Percentiles rank a stretch among this genome's conserved stretches.
Conservation (phyloP, 2,113 vertebrate species). For the Brachyistius frenatus region DNA sequence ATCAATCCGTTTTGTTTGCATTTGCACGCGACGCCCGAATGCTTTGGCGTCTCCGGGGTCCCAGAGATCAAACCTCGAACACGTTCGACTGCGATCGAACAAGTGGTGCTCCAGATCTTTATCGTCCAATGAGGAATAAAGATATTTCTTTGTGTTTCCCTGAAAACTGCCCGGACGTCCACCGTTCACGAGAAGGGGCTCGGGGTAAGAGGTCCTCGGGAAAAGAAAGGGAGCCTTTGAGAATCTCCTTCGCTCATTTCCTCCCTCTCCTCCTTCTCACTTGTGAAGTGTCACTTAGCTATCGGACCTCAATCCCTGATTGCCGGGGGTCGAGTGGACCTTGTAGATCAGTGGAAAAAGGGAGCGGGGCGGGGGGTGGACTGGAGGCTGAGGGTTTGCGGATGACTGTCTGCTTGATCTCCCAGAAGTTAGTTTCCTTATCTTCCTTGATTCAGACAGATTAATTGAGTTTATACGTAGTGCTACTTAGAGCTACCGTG, state of each 20-base stretch:
- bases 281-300: constrained; percentile 78
- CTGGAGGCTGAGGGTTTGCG: constrained; percentile 5
- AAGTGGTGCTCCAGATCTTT: constrained; percentile 47
- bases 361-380: constrained; percentile 3
- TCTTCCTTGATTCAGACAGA: constrained; percentile 11
- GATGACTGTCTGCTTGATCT: neutral
- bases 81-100: constrained; percentile 13
- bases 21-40: too few species aligned
- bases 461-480: too few species aligned
- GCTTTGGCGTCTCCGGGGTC: too few species aligned
- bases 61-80: neutral
- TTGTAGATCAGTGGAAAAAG: constrained; percentile 69
- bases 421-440: constrained; percentile 25
- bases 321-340: constrained; percentile 59
- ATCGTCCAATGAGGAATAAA: constrained; percentile 58
- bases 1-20: neutral
- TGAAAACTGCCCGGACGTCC: constrained; percentile 33
- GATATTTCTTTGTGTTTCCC: constrained; percentile 69
- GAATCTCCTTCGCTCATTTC: constrained; percentile 49
- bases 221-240: constrained; percentile 76
- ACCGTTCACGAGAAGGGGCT: constrained; percentile 49
- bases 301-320: constrained; percentile 66
- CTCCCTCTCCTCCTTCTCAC: constrained; percentile 59
- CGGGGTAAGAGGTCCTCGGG: constrained; percentile 50
- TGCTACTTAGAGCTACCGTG: neutral